Conservation (phyloP, 2,888 invertebrate species). For the Ferdinandea cuprea region DNA sequence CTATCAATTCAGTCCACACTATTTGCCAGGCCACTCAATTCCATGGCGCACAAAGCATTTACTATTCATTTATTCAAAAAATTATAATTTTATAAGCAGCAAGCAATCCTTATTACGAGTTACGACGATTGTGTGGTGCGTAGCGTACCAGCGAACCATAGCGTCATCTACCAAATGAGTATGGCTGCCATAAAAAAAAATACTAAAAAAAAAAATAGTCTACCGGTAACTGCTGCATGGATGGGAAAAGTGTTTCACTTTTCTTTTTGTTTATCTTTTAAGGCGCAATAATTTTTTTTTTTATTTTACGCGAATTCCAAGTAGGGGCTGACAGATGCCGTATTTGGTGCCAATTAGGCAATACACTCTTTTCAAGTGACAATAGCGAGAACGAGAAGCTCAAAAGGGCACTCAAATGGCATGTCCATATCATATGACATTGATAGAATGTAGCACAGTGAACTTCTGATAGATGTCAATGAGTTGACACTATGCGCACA, state of each 20-base stretch:
- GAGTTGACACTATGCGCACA: constrained; percentile 42
- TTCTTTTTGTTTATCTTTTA: constrained; percentile 12
- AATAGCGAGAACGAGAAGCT: background rate
- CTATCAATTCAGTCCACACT: constrained; percentile 14
- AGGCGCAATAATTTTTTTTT: constrained; percentile 1
- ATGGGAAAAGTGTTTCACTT: constrained; percentile 60
- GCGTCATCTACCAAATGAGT: constrained; percentile 43
- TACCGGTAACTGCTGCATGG: background rate
- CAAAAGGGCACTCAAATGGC: constrained; percentile 9
- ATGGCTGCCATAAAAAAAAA: constrained; percentile 23
- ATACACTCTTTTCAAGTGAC: background rate
- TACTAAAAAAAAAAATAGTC: no score
- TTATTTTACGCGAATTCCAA: constrained; percentile 2
- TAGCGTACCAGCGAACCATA: constrained; percentile 13
- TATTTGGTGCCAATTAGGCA: constrained; percentile 52
- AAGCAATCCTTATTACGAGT: constrained; percentile 30
- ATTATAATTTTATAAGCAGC: constrained; percentile 53
- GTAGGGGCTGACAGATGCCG: background rate
- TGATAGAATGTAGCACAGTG: constrained; percentile 53
- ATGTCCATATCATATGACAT: constrained; percentile 30
- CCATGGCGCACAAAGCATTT: constrained; percentile 18
- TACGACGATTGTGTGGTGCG: no score
- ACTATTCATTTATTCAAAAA: constrained; percentile 56
- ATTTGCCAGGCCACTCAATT: no score
- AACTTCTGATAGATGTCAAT: constrained; percentile 57